Evolutionary conservation across 2,888 invertebrate species (phyloP), one percentile per base, ranked within the genome.

Genomic region (Timandra comae): DNA sequence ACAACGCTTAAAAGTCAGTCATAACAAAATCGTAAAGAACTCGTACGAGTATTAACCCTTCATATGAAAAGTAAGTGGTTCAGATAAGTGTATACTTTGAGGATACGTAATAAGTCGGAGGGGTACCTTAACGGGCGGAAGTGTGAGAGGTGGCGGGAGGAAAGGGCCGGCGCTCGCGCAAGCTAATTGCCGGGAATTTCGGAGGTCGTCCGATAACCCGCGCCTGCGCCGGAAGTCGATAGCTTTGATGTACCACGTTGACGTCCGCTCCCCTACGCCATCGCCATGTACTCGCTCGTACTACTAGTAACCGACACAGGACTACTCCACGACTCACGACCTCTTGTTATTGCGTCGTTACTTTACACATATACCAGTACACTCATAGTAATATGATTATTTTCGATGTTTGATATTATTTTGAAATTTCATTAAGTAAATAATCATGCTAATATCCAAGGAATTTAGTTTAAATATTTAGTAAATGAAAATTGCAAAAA

Each of bases 201-300:
- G 80, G 77, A 75, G 81, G 78, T 75, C 80, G 74, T 69, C 67
- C 70, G 81, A 82, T 82, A 81, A 80, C 79, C 74, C 76, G 65
- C 65, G 68, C 56, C 65, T 63, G 54, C 73, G 60, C 79, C 81
- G 84, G 82, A 84, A 79, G 70, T 66, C 72, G 84, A 81, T 79
- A 77, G 71, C 79, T 81, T 80, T 78, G 79, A 79, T 77, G 81
- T 76, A 16, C 16, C 4, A 63, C 72, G 70, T 56, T 67, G 63
- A 67, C 75, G 69, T 68, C 71, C 72, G 41, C 46, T 49, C 41
- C 40, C 43, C 42, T 40, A 33, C 33, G 38, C 35, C 37, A 38
- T 29, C 16, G 16, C 16, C 16, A 6, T 16, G 27, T 39, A 39
- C 39, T 42, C n/a, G n/a, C n/a, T n/a, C n/a, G n/a, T n/a, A n/a